A percentile compares a stretch with the other conserved stretches of the same genome.
These are phyloP conservation scores for Oncorhynchus kisutch DNA, from an alignment of 2,113 vertebrate genomes.

Conservation along the genomic window DNA sequence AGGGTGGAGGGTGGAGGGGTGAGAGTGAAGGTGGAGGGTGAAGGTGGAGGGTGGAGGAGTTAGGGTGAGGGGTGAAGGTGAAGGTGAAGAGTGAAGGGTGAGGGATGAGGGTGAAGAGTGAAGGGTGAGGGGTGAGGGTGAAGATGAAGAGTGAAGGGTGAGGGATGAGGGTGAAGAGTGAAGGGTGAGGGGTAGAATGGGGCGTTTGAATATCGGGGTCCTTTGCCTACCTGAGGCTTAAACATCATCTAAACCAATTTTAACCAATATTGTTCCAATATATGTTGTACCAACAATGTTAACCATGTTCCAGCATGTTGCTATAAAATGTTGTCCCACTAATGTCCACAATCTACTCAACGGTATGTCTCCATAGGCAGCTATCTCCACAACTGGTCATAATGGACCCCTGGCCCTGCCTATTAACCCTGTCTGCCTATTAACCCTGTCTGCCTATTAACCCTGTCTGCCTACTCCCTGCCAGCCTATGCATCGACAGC, in stretches of 20 bases:
- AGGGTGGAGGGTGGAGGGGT: no score
- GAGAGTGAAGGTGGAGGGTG: no score
- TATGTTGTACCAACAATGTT: constrained; percentile 19
- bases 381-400: constrained; percentile 39
- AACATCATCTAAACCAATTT: neutral
- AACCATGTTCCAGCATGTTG: no score
- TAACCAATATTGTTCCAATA: neutral
- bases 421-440: constrained; percentile 15
- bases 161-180: no score
- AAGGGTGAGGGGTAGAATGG: neutral
- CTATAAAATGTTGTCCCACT: constrained; percentile 9
- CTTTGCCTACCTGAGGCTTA: neutral
- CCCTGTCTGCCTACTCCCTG: neutral
- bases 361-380: constrained; percentile 38
- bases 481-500: neutral
- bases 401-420: constrained; percentile 5
- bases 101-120: no score
- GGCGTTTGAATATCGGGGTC: neutral
- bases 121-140: no score
- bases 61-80: no score
- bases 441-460: neutral
- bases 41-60: no score
- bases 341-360: constrained; percentile 23
- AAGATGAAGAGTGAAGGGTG: no score
- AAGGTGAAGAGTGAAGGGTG: no score